Evolutionary conservation across 2,888 invertebrate species (phyloP), one percentile per base, ranked within the genome.

Genomic region (Molanna angustata): DNA sequence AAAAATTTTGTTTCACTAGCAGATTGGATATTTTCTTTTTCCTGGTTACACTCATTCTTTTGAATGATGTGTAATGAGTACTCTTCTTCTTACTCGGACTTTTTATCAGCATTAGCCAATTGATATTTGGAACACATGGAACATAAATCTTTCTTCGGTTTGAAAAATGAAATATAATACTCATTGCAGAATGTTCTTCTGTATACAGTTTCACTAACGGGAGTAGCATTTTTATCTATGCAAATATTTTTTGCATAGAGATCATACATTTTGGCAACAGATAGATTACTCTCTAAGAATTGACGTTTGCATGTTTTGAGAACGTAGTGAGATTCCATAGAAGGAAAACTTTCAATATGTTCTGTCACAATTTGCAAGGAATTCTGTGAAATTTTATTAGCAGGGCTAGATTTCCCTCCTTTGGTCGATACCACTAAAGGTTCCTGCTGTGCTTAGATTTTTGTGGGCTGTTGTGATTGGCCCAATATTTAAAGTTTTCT

Each of bases 111-210:
- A 35, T 13, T 35, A n/a, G 35, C 35, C 35, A 35, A 13, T 11
- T 35, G 9, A n/a, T 35, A 35, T 14, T 35, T 35, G 4, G 35
- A 9, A 14, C 35, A 35, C 35, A 35, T 6, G 35, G 35, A 35
- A 35, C 35, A 35, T 14, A 35, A n/a, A n/a, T 35, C 35, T n/a
- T 35, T 35, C 35, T 35, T 35, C 13, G 35, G 35, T n/a, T 35
- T 35, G 13, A 35, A 35, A 35, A 35, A 35, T 14, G 6, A 35
- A 4, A 35, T 35, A 35, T 35, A 13, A 14, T 35, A 35, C 14
- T 35, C 7, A 4, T 4, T 35, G 13, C 35, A 35, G 13, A 35
- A 35, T n/a, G 13, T 35, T 35, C 35, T 35, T n/a, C 35, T 35
- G 13, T 35, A 35, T 4, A 35, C 35, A 4, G 7, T n/a, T 9